Evolutionary conservation across 1,140 invertebrate species (phyloP).

Genomic region (Hyles euphorbiae): DNA sequence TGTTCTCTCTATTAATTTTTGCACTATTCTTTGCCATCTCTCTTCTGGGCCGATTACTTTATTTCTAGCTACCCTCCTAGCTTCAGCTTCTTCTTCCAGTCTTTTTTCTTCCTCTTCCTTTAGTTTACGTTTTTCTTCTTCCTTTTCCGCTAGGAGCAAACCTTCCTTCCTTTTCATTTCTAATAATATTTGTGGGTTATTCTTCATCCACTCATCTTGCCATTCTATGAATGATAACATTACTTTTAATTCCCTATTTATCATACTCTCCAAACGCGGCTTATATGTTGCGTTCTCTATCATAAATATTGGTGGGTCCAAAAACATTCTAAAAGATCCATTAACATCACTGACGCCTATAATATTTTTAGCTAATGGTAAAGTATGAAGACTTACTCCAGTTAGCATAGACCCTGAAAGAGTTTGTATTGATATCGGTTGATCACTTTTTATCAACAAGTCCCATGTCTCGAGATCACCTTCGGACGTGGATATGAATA

Average conservation of each 20-base stretch:
- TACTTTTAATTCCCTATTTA: slow-evolving; percentile 60
- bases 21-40: slow-evolving; percentile 66
- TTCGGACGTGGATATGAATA: slow-evolving; percentile 59
- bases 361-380: slow-evolving; percentile 69
- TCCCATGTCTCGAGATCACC: slow-evolving; percentile 67
- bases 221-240: slow-evolving; percentile 57
- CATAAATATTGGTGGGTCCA: slow-evolving; percentile 72
- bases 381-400: slow-evolving; percentile 72
- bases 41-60: slow-evolving; percentile 62
- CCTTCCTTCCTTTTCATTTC: slow-evolving; percentile 64
- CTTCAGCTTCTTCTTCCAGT: slow-evolving; percentile 61
- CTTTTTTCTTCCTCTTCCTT: slow-evolving; percentile 59
- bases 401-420: slow-evolving; percentile 68
- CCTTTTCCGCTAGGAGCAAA: slow-evolving; percentile 51
- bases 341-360: slow-evolving; percentile 77
- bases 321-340: slow-evolving; percentile 78
- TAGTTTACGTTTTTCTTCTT: slow-evolving; percentile 55
- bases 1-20: slow-evolving; percentile 65
- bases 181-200: slow-evolving; percentile 58
- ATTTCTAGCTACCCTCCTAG: slow-evolving; percentile 38
- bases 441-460: slow-evolving; percentile 59
- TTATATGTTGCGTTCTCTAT: slow-evolving; percentile 45
- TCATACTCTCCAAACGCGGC: slow-evolving; percentile 45
- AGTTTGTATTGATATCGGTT: slow-evolving; percentile 60
- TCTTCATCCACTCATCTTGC: slow-evolving; percentile 62